A percentile compares a stretch with the other conserved stretches of the same genome.
Evolutionary conservation across 2,113 vertebrate species (phyloP).

Genomic region (Malaclemys terrapin): DNA sequence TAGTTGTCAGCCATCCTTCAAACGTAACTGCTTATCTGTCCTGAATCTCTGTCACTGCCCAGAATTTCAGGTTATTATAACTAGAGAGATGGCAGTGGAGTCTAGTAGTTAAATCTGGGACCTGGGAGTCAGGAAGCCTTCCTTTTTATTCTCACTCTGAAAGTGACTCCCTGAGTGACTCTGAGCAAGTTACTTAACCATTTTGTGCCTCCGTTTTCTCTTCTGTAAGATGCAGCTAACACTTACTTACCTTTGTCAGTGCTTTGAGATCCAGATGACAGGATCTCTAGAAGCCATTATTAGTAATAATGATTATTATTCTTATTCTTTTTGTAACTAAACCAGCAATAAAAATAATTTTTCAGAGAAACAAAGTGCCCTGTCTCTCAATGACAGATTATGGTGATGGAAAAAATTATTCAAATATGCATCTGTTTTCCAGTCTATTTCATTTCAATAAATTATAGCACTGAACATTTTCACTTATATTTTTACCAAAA

Average conservation of each 20-base stretch:
- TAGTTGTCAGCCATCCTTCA: background rate
- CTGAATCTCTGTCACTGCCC: background rate
- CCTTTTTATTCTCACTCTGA: background rate
- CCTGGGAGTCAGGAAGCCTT: background rate
- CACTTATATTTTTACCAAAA: conserved; percentile 18
- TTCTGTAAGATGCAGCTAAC: background rate
- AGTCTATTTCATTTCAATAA: conserved; percentile 72
- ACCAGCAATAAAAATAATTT: conserved; percentile 71
- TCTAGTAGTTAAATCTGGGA: background rate
- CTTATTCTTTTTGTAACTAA: conserved; percentile 68
- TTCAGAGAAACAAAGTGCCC: conserved; percentile 72
- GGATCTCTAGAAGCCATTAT: conserved; percentile 59
- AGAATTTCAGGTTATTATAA: background rate
- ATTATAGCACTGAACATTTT: conserved; percentile 37
- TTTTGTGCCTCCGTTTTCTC: conserved; percentile 16
- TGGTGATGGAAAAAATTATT: conserved; percentile 66
- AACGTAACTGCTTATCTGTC: background rate
- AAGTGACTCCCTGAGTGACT: background rate
- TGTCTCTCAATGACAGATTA: conserved; percentile 69
- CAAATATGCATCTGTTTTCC: conserved; percentile 73
- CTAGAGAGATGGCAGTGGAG: background rate
- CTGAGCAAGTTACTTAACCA: background rate
- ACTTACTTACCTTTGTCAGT: background rate
- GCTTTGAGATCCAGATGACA: background rate
- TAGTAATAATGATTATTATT: conserved; percentile 74